A percentile compares a stretch with the other conserved stretches of the same genome.
Conservation (phyloP, 2,888 invertebrate genomes). For the Operophtera brumata region DNA sequence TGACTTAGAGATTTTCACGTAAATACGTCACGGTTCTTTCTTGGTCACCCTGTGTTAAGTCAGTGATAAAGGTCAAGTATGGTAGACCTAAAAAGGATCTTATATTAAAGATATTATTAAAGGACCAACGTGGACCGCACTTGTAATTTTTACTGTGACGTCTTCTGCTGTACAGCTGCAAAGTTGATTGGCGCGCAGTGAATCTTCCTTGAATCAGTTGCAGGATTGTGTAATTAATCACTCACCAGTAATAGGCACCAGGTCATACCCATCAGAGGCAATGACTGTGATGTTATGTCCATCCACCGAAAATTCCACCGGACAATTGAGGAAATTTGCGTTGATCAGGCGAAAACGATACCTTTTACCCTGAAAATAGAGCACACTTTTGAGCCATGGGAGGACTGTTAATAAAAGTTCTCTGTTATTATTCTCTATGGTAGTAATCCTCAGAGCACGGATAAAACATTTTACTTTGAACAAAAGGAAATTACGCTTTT, state of each 20-base stretch:
- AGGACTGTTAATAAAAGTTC: constrained; percentile 56
- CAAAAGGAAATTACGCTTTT: constrained; percentile 42
- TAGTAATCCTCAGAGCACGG: constrained; percentile 53
- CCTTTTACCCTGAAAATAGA: constrained; percentile 73
- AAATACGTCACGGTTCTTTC: no score
- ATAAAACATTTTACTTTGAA: constrained; percentile 30
- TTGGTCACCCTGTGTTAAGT: no score
- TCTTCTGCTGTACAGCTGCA: no score
- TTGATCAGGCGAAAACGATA: constrained; percentile 87
- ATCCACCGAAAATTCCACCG: constrained; percentile 86
- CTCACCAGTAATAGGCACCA: constrained; percentile 83
- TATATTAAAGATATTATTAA: no score
- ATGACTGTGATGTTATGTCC: constrained; percentile 85
- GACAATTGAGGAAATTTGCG: constrained; percentile 88
- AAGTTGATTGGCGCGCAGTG: no score
- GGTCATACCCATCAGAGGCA: constrained; percentile 85
- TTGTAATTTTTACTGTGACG: no score
- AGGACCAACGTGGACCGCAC: no score
- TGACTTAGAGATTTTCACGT: no score
- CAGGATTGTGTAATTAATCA: constrained; percentile 7
- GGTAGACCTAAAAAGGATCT: no score
- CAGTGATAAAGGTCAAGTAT: no score
- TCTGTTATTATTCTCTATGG: constrained; percentile 76
- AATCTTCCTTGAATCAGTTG: not conserved
- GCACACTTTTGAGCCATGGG: constrained; percentile 5